Conservation (phyloP, 2,113 vertebrate genomes). For the Thermophis baileyi region DNA sequence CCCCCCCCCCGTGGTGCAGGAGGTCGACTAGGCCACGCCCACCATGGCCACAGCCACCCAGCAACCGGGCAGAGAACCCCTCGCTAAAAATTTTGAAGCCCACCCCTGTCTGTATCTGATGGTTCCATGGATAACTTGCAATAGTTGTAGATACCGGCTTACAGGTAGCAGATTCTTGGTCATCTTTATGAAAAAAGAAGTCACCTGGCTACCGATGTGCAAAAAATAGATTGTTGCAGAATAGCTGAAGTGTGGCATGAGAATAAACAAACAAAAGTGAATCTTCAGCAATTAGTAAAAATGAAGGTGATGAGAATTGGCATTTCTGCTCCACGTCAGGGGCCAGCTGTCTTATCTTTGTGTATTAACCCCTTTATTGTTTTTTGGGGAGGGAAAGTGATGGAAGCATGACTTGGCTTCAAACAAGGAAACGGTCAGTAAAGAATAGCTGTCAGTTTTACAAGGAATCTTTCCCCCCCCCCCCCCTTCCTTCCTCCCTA, state of each 20-base stretch:
- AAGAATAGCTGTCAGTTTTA: background rate
- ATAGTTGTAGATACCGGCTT: background rate
- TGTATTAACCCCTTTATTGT: background rate
- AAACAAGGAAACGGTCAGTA: background rate
- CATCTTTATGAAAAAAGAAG: background rate
- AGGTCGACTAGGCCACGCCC: too few species aligned
- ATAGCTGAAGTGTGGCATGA: background rate
- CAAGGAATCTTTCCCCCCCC: background rate
- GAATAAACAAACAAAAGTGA: background rate
- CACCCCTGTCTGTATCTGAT: too few species aligned
- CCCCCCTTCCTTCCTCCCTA: background rate
- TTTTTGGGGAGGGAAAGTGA: background rate
- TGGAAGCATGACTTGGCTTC: background rate
- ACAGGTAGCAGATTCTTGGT: background rate
- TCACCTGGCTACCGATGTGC: background rate
- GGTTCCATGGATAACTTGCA: background rate
- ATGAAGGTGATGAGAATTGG: background rate
- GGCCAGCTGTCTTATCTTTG: background rate
- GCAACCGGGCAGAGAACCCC: too few species aligned
- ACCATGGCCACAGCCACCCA: too few species aligned
- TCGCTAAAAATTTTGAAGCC: too few species aligned
- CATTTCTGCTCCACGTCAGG: background rate
- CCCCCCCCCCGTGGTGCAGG: too few species aligned
- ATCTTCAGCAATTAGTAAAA: background rate
- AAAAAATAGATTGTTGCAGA: background rate